Evolutionary conservation across 2,888 invertebrate species (phyloP).

Genomic region (Teleogryllus oceanicus): DNA sequence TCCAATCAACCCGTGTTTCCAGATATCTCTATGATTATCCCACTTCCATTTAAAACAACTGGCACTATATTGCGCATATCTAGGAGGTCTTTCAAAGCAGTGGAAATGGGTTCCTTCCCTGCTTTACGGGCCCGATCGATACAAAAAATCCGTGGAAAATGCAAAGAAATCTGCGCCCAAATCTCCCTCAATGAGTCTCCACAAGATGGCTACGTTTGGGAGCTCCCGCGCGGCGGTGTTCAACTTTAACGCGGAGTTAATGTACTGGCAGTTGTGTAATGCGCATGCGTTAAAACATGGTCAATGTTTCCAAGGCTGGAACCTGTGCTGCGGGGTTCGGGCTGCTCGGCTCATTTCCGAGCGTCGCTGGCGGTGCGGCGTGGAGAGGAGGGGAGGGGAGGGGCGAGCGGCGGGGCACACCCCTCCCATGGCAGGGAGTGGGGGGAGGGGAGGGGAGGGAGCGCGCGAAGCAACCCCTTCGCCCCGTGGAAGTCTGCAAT

Average conservation of each 20-base stretch:
- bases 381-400: neutral
- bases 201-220: neutral
- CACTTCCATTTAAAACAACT: too few species aligned
- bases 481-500: constrained; percentile 35
- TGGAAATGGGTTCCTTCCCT: too few species aligned
- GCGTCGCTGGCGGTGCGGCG: neutral
- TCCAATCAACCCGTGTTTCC: too few species aligned
- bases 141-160: too few species aligned
- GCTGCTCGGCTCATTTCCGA: constrained; percentile 22
- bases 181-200: neutral
- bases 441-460: neutral
- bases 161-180: neutral
- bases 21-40: too few species aligned
- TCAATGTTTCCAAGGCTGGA: constrained; percentile 34
- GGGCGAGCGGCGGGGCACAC: neutral
- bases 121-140: too few species aligned
- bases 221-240: neutral
- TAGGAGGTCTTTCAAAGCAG: too few species aligned
- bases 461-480: constrained; percentile 31
- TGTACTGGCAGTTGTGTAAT: constrained; percentile 6
- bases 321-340: neutral
- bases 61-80: too few species aligned
- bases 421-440: neutral
- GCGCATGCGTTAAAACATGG: constrained; percentile 32
- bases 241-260: constrained; percentile 18